Evolutionary conservation across 2,797 vertebrate genomes (phyloP), one percentile per base, ranked within the genome.

Genomic region (Dendrocincla tyrannina): DNA sequence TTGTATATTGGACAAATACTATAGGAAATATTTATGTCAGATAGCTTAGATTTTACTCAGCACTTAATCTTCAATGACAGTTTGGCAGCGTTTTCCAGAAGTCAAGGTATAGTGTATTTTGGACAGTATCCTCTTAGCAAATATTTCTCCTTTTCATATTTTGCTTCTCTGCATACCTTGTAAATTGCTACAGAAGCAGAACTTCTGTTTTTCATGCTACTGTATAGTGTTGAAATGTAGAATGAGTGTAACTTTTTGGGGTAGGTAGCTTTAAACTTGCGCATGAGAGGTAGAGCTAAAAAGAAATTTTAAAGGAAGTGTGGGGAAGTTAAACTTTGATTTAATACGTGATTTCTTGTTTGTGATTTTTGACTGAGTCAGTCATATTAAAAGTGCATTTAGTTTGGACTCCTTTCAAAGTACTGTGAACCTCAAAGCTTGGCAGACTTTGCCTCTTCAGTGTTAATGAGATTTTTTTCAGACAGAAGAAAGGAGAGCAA

Each of bases 381-480:
- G 69, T 66, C 42, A 23, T 78, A 47, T 62, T 95, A 62, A 32
- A 88, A 89, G 58, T 50, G 23, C 32, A 15, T 91, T 91, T 93
- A 53, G 92, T 89, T 91, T 88, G 74, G 74, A 66, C 41, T 81
- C 72, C 28, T 67, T 85, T 84, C 56, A 30, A 72, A 88, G 47
- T 53, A 50, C 73, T 32, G 18, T 76, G 76, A 86, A 24, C 33
- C 53, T 94, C 64, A 74, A 73, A 92, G 82, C 82, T 80, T 83
- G 66, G 39, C 82, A 94, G 66, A 59, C 66, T 91, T 87, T 72
- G 20, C 44, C 30, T 82, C 15, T 58, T 82, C 35, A 44, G 53
- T 39, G 62, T 83, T 93, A 85, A 88, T 79, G 60, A 94, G 72
- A 56, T 56, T 88, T 90, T 83, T 93, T 96, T 88, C 81, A 92